phyloP scores from a whole-genome alignment of 2,797 vertebrate species.

The Sebastes elongatus region DNA sequence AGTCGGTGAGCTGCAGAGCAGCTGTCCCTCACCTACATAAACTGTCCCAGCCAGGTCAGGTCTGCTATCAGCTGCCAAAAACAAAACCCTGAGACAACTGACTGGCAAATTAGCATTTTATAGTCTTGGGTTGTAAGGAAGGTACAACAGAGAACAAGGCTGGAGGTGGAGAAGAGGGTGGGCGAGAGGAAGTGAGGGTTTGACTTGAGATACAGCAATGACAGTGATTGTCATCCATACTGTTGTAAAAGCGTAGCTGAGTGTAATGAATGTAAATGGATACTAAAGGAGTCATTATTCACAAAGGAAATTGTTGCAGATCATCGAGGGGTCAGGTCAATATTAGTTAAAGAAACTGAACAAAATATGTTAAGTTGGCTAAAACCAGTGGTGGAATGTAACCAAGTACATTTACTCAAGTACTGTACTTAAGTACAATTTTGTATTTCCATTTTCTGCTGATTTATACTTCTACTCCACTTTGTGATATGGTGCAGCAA shows the following conservation, averaged over 20 bases:
- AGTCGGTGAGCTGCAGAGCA: slow-evolving; percentile 48
- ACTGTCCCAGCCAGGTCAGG: slow-evolving; percentile 26
- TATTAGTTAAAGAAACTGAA: not conserved
- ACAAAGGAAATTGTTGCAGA: slow-evolving; percentile 19
- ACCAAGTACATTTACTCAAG: too few species aligned
- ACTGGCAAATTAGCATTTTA: slow-evolving; percentile 78
- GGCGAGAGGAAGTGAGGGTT: slow-evolving; percentile 67
- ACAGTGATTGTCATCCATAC: slow-evolving; percentile 50
- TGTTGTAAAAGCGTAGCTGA: slow-evolving; percentile 55
- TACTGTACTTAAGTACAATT: too few species aligned
- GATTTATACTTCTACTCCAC: too few species aligned
- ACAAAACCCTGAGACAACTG: slow-evolving; percentile 45
- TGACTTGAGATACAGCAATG: slow-evolving; percentile 44
- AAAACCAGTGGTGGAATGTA: not conserved
- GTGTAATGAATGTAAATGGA: slow-evolving; percentile 49
- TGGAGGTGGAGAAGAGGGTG: slow-evolving; percentile 53
- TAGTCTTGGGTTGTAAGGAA: slow-evolving; percentile 47
- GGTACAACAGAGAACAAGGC: slow-evolving; percentile 36
- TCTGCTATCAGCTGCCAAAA: slow-evolving; percentile 43
- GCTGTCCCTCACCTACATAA: slow-evolving; percentile 58
- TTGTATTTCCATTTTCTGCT: too few species aligned
- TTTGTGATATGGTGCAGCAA: too few species aligned
- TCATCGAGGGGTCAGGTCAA: slow-evolving; percentile 13
- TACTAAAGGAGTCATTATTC: slow-evolving; percentile 6
- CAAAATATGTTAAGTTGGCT: not conserved